Conservation (phyloP, 2,113 vertebrate species). For the Shinisaurus crocodilurus region DNA sequence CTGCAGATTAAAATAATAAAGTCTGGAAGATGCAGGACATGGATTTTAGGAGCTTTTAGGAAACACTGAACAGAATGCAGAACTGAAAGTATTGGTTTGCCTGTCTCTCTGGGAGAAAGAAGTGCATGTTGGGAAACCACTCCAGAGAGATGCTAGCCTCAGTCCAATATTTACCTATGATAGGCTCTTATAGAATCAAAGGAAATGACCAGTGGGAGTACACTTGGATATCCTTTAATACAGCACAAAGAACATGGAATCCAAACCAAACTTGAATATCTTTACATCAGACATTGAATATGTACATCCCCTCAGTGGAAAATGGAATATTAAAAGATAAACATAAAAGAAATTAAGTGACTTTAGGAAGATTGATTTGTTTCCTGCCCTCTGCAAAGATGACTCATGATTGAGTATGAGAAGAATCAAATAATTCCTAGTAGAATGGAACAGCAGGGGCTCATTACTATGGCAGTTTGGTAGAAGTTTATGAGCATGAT, state of each 20-base stretch:
- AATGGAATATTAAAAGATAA: not conserved
- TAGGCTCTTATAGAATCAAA: rapidly evolving
- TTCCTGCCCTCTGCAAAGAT: not conserved
- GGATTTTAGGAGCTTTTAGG: not conserved
- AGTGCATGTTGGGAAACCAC: not conserved
- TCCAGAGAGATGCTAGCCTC: not conserved
- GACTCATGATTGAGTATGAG: not conserved
- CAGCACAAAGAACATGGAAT: not conserved
- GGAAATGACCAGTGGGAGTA: not conserved
- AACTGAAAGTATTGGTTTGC: not conserved
- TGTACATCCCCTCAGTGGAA: not conserved
- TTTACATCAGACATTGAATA: not conserved
- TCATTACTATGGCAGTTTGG: not conserved
- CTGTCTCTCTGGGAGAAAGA: not conserved
- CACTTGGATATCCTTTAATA: rapidly evolving
- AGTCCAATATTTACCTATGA: rapidly evolving
- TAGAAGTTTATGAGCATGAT: not conserved
- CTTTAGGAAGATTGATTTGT: not conserved
- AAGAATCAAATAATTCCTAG: not conserved
- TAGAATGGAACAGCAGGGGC: not conserved
- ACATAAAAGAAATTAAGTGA: not conserved
- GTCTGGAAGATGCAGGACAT: not conserved
- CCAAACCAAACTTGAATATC: not conserved
- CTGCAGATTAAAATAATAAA: not conserved
- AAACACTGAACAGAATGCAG: not conserved